Evolutionary conservation across 2,797 vertebrate genomes (phyloP), one percentile per base, ranked within the genome.

Genomic region (Lagodon rhomboides): DNA sequence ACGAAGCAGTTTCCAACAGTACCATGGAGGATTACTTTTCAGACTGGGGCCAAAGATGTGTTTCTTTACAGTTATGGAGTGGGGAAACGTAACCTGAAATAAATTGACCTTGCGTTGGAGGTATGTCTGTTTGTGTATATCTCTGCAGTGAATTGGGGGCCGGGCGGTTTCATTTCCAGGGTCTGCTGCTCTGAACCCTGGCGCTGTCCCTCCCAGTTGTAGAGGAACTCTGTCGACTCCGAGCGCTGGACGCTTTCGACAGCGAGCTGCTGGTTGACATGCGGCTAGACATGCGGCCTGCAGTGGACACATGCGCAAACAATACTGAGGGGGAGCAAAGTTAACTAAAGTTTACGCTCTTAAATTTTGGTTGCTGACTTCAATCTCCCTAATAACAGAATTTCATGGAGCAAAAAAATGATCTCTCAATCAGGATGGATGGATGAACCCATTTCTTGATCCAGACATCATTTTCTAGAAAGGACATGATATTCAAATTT

Each of bases 91-190:
- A 34, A 47, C 47, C n/a, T 74, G 73, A 73, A 81, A 80, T 44
- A 53, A 50, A 58, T 18, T 2, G 65, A 63, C n/a, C 69, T 62
- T 72, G 27, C 54, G 61, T 56, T 67, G 50, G 72, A 84, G 76
- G 87, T 84, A 68, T 67, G 66, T 73, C 43, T 63, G 65, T 55
- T 34, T 20, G 15, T 23, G n/a, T 55, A 12, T 2, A 5, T 62
- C 4, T 55, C 55, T 27, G 56, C 18, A 18, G 30, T 5, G n/a
- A 11, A 2, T 46, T 27, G 3, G n/a, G 27, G 6, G 15, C 4
- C 3, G 51, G 56, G 16, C 4, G 50, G 47, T 2, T 30, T 91
- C 81, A 99, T 95, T 97, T 98, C 98, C 98, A 99, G 0, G 97
- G 96, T 73, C 94, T 94, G 77, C 94, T 95, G 89, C 94, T 93